Percentiles rank a stretch among this genome's conserved stretches.
Conservation (phyloP, 2,888 invertebrate genomes). For the Drosophila subquinaria region DNA sequence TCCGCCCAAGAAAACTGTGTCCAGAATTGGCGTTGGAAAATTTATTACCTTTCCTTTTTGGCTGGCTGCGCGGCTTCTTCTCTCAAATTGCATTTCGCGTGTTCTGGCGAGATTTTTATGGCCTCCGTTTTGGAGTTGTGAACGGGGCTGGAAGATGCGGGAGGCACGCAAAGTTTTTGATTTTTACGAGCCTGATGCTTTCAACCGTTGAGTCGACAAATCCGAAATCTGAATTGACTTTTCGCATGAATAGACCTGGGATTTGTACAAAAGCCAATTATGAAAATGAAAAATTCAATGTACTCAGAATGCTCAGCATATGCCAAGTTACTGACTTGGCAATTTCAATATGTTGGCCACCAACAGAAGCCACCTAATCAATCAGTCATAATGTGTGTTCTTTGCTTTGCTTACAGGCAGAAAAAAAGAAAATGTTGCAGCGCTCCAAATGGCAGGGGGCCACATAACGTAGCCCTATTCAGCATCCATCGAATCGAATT, state of each 20-base stretch:
- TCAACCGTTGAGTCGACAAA: constrained; percentile 42
- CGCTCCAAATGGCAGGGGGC: constrained; percentile 48
- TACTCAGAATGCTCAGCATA: constrained; percentile 2
- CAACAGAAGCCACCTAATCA: constrained; percentile 52
- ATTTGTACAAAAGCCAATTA: constrained; percentile 60
- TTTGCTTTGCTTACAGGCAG: constrained; percentile 43
- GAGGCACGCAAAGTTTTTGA: constrained; percentile 32
- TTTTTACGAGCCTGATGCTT: constrained; percentile 49
- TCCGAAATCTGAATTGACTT: constrained; percentile 48
- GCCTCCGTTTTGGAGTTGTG: constrained; percentile 12
- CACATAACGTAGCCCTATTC: constrained; percentile 49
- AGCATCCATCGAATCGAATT: constrained; percentile 22
- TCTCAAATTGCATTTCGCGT: constrained; percentile 42
- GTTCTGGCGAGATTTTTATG: constrained; percentile 42
- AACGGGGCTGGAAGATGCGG: neutral
- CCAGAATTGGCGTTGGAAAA: constrained; percentile 71
- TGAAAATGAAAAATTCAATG: constrained; percentile 37
- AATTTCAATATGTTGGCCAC: constrained; percentile 50
- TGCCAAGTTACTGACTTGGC: constrained; percentile 42
- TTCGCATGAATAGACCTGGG: constrained; percentile 42
- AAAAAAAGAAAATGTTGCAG: constrained; percentile 43
- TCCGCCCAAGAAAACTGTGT: constrained; percentile 53
- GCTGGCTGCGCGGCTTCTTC: constrained; percentile 35
- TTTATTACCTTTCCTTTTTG: constrained; percentile 74
- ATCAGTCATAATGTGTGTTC: constrained; percentile 44